These are phyloP conservation scores for Reticulitermes speratus DNA, from an alignment of 1,140 invertebrate species.

Conservation along the genomic window DNA sequence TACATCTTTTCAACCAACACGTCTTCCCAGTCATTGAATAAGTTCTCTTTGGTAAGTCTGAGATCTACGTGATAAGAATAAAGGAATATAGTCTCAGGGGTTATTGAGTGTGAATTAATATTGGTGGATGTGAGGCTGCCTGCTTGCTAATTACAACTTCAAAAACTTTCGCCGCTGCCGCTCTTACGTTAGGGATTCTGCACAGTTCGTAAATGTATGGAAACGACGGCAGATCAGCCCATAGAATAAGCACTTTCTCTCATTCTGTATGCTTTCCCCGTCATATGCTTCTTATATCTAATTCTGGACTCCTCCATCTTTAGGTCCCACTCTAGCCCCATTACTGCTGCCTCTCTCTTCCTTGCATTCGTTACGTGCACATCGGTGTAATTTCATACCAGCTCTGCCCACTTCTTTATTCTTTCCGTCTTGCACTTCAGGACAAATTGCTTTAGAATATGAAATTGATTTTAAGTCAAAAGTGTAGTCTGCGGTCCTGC, in stretches of 20 bases:
- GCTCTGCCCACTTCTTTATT: not conserved
- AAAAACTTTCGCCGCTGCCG: not conserved
- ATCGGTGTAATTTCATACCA: not conserved
- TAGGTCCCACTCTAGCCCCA: not conserved
- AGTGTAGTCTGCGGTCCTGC: too few relatives aligned
- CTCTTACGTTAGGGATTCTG: not conserved
- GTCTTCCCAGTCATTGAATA: not conserved
- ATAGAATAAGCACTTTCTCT: not conserved
- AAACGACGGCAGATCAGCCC: not conserved
- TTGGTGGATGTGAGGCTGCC: not conserved
- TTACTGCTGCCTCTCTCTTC: not conserved
- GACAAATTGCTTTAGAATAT: not conserved
- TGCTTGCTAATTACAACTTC: constrained; percentile 8
- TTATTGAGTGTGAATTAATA: constrained; percentile 14
- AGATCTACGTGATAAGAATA: not conserved
- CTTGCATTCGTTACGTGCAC: not conserved
- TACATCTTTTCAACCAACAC: not conserved
- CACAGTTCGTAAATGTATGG: not conserved
- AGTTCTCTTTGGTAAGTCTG: not conserved
- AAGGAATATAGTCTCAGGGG: not conserved
- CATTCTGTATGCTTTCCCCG: not conserved
- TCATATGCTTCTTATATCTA: not conserved
- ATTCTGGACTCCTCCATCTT: not conserved
- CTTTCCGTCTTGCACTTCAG: not conserved
- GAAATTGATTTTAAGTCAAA: not conserved